Base-by-base conservation (phyloP, 1,140 invertebrate species). In the Yoshiicerus persimilis region DNA sequence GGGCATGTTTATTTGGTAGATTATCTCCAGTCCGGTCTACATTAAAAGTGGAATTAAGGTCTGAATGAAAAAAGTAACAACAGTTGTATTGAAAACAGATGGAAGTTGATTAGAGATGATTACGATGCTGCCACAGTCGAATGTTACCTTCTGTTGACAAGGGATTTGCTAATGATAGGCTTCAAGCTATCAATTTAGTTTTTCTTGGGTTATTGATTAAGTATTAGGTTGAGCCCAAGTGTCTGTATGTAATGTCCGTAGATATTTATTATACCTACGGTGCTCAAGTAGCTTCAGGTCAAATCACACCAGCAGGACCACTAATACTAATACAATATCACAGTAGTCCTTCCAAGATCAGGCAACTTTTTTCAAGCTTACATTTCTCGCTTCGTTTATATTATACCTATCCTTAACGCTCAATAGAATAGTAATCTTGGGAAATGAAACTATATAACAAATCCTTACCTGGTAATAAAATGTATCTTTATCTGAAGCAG, bases 161-260 rank as follows among this genome's bases (percentile, higher is more conserved):
- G 86, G 86, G 64, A 70, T 86, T 64, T 34, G 86, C 66, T 86
- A 86, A 86, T 86, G 86, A 86, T 86, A 75, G 36, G 86, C 86
- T 86, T 86, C 34, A 38, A 86, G 86, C 64, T 36, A 86, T 86
- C 86, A 86, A 86, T 86, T 86, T 41, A 86, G 9, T 75, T 86
- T 86, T 86, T 86, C 23, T 86, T 10, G 3, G 27, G 27, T 36
- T 86, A 86, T 86, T 86, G 84, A 86, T 86, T 86, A 86, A 86
- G 41, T 62, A 62, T 86, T 62, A 84, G 56, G 20, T 64, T 62
- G 23, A 62, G 41, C 32, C 20, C 83, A 36, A 77, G 75, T 80
- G 32, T n/a, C 84, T 36, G 25, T 25, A 83, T 23, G 13, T 20
- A 84, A 86, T 41, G 83, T 56, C 8, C 32, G 16, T 75, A 9